Percentiles rank a stretch among this genome's conserved stretches.
phyloP scores from a whole-genome alignment of 1,140 invertebrate species.

The Callitettix versicolor region DNA sequence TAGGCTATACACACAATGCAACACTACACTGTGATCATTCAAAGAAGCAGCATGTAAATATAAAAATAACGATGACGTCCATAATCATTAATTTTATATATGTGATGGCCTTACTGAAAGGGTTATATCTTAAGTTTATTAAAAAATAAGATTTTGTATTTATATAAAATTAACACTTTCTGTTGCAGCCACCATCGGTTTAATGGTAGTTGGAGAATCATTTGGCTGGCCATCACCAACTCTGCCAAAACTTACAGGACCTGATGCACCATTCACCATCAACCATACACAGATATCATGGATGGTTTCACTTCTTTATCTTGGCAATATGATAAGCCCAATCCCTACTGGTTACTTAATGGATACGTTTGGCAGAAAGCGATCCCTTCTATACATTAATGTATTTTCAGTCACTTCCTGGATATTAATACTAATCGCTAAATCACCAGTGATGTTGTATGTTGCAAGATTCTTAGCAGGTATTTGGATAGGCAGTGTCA shows the following conservation, averaged over 20 bases:
- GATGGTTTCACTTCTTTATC: slow-evolving; percentile 19
- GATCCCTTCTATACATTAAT: slow-evolving; percentile 56
- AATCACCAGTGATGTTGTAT: slow-evolving; percentile 34
- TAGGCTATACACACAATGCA: no score
- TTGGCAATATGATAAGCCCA: slow-evolving; percentile 22
- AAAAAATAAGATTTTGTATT: no score
- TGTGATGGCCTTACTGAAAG: no score
- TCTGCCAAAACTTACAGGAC: slow-evolving; percentile 41
- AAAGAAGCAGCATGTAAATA: no score
- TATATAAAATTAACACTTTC: no score
- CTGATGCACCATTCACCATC: slow-evolving; percentile 5
- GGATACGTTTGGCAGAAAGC: slow-evolving; percentile 59
- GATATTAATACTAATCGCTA: slow-evolving; percentile 14
- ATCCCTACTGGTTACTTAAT: slow-evolving; percentile 41
- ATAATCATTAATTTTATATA: no score
- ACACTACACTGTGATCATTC: no score
- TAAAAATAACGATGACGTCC: no score
- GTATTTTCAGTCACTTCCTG: slow-evolving; percentile 16
- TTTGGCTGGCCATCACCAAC: slow-evolving; percentile 68
- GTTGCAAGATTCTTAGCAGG: slow-evolving; percentile 46
- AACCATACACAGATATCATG: slow-evolving; percentile 11
- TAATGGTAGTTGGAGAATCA: slow-evolving; percentile 39
- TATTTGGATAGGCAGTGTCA: slow-evolving; percentile 39
- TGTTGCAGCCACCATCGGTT: slow-evolving; percentile 3
- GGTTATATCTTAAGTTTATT: no score